phyloP scores from a whole-genome alignment of 1,140 invertebrate genomes.

The Hormaphis cornu region DNA sequence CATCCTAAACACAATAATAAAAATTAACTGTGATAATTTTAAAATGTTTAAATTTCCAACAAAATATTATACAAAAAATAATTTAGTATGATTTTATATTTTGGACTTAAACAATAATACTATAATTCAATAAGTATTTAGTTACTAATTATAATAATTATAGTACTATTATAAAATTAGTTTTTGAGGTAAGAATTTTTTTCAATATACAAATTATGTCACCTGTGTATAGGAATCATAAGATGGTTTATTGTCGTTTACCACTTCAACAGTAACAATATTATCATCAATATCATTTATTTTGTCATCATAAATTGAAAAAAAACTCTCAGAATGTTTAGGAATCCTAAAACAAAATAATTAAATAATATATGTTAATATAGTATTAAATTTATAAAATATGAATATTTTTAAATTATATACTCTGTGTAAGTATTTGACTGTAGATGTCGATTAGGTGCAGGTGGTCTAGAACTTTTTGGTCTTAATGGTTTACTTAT shows the following conservation, averaged over 20 bases:
- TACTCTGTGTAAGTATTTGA: conserved; percentile 10
- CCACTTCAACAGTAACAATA: conserved; percentile 15
- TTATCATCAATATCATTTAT: conserved; percentile 24
- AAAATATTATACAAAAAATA: background rate
- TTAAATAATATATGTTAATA: background rate
- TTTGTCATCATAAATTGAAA: conserved; percentile 4
- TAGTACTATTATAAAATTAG: background rate
- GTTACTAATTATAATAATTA: background rate
- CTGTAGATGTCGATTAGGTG: conserved; percentile 8
- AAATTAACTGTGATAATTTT: too few species aligned
- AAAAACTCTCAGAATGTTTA: conserved; percentile 17
- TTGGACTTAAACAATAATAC: too few species aligned
- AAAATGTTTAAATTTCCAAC: too few species aligned
- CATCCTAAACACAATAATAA: too few species aligned
- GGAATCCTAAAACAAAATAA: background rate
- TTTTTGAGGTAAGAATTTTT: too few species aligned
- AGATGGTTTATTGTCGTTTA: background rate
- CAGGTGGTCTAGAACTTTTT: conserved; percentile 24
- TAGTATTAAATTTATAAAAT: background rate
- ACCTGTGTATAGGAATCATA: background rate
- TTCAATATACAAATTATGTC: background rate
- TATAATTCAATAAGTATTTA: too few species aligned
- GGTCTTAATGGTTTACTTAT: conserved; percentile 10
- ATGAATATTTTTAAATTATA: background rate
- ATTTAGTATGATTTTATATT: too few species aligned